Conservation (phyloP, 1,140 invertebrate genomes). For the Heliothis subflexa region DNA sequence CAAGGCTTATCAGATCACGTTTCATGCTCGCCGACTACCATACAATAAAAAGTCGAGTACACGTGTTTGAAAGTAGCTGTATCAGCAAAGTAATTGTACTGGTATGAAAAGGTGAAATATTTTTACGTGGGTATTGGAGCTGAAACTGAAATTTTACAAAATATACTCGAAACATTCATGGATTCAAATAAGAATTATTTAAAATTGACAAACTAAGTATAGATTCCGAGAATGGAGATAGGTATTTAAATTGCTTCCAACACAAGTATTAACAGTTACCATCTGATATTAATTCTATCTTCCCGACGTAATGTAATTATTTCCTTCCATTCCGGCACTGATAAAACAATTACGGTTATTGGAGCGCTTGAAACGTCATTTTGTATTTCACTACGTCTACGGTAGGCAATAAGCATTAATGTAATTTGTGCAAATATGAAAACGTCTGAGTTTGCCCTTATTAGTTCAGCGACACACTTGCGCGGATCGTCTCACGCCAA, state of each 20-base stretch:
- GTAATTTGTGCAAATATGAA: constrained; percentile 81
- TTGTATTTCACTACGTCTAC: constrained; percentile 52
- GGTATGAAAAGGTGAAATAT: too few species aligned
- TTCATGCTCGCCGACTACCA: not conserved
- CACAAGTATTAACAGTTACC: constrained; percentile 31
- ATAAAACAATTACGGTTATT: constrained; percentile 47
- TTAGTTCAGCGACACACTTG: constrained; percentile 69
- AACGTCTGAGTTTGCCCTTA: constrained; percentile 74
- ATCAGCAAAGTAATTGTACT: too few species aligned
- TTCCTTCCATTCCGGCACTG: constrained; percentile 37
- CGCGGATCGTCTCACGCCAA: constrained; percentile 43
- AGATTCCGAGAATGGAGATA: constrained; percentile 1
- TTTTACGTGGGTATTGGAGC: too few species aligned
- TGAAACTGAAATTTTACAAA: too few species aligned
- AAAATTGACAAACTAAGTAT: too few species aligned
- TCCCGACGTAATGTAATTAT: constrained; percentile 43
- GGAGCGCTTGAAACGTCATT: constrained; percentile 53
- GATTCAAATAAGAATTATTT: too few species aligned
- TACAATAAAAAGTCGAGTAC: not conserved
- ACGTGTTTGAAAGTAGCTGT: not conserved
- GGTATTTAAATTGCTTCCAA: not conserved
- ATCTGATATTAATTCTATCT: constrained; percentile 45
- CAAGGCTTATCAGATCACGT: constrained; percentile 21
- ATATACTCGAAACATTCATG: too few species aligned
- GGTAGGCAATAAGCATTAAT: constrained; percentile 74